Base-by-base conservation (phyloP, 2,888 invertebrate genomes). In the Drosophila infuscata region DNA sequence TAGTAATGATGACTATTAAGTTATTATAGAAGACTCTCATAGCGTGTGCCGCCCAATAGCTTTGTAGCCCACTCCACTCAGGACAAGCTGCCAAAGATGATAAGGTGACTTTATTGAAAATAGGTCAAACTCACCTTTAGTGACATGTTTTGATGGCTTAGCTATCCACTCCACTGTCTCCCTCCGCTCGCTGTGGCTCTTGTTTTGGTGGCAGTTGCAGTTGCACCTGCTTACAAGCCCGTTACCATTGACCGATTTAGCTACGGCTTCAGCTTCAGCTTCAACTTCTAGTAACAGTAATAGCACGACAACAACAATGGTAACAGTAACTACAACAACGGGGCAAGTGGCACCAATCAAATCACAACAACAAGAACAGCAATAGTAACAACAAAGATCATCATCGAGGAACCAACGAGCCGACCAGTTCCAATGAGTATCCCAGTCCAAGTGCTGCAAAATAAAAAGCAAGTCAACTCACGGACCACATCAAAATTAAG, bases 221-320 rank as follows among this genome's bases (percentile, higher is more conserved):
- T 79, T 85, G 83, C 83, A 88, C 88, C 85, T 86, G 85, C 79
- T 83, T 74, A 81, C 66, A 81, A 74, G 85, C 83, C 81, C 82
- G 83, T 88, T 86, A 85, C 83, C 81, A 83, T 83, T 85, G 86
- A 86, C 86, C 88, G 83, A 88, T 86, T 85, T 86, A 59, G 70
- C 30, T 32, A 30, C 52, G 49, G 41, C 53, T 20, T 17, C 63
- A 33, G 43, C 56, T 36, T 11, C 57, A 38, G 49, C 56, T 35
- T 51, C 54, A 65, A 41, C 64, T 72, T 72, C 57, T 70, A 68
- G 81, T 74, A 79, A 79, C 73, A 83, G 81, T 67, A 71, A 76
- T 53, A 56, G 79, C 41, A 64, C 71, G 63, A 71, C 66, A 70
- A 57, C 56, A 65, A 62, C 54, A 73, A 75, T 63, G 53, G 58